Conservation (phyloP, 2,113 vertebrate genomes). For the Melanocharis versteri region DNA sequence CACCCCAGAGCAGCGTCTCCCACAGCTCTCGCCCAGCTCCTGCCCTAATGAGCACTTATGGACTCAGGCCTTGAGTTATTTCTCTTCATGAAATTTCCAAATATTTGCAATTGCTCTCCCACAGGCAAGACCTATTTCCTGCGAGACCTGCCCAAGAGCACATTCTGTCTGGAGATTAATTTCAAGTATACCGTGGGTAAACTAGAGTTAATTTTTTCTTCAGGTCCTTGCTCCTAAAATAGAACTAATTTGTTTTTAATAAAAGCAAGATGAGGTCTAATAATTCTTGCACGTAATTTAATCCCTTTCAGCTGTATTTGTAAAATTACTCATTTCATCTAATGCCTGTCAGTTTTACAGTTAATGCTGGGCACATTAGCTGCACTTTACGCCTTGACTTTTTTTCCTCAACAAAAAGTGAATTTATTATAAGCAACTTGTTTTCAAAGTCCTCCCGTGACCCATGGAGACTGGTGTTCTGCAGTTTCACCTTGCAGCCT, state of each 20-base stretch:
- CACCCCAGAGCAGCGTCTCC: background rate
- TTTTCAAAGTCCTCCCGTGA: background rate
- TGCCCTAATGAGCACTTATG: background rate
- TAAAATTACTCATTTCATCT: slow-evolving; percentile 35
- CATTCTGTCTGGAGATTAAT: background rate
- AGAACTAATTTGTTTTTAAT: background rate
- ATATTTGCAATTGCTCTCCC: background rate
- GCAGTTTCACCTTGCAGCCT: background rate
- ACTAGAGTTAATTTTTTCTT: slow-evolving; percentile 17
- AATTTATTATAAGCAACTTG: background rate
- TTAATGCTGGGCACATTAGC: background rate
- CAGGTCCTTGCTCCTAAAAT: background rate
- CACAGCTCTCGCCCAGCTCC: background rate
- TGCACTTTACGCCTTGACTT: background rate
- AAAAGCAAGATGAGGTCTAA: slow-evolving; percentile 34
- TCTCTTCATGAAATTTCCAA: background rate
- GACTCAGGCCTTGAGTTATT: background rate
- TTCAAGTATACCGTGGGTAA: background rate
- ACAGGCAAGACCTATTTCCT: background rate
- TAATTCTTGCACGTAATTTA: slow-evolving; percentile 43
- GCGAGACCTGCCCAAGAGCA: background rate
- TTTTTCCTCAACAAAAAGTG: background rate
- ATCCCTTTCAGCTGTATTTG: background rate
- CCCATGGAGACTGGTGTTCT: background rate
- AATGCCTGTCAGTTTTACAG: slow-evolving; percentile 13